Evolutionary conservation across 1,140 invertebrate genomes (phyloP).

Genomic region (Apis cerana): DNA sequence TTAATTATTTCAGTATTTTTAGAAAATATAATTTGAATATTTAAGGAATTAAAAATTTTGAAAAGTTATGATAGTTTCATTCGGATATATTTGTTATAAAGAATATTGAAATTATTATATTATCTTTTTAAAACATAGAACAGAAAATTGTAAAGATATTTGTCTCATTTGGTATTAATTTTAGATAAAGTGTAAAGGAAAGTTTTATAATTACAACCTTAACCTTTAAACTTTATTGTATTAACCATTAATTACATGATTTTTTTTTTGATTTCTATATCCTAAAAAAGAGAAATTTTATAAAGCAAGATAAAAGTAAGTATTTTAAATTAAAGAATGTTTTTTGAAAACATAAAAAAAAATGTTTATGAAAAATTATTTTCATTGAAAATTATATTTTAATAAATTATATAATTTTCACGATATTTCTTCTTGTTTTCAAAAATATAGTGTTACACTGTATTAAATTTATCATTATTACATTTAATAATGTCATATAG

Average conservation of each 20-base stretch:
- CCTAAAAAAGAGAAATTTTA: background rate
- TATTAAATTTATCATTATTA: background rate
- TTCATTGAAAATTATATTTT: background rate
- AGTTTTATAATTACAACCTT: background rate
- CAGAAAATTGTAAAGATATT: background rate
- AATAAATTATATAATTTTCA: background rate
- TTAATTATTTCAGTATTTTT: too few species aligned
- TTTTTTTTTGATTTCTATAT: background rate
- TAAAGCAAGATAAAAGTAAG: background rate
- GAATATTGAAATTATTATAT: too few species aligned
- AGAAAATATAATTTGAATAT: background rate
- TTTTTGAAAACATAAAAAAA: background rate
- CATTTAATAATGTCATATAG: background rate
- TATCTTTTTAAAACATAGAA: background rate
- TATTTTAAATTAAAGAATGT: background rate
- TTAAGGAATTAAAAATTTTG: background rate
- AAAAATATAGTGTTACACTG: background rate
- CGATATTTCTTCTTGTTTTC: background rate
- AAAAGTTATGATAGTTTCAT: background rate
- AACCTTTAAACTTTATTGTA: background rate
- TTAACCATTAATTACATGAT: background rate
- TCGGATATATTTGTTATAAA: too few species aligned
- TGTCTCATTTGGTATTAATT: background rate
- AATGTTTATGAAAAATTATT: background rate
- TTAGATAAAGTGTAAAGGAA: background rate